phyloP scores from a whole-genome alignment of 1,140 invertebrate genomes.

The Penaeus indicus region DNA sequence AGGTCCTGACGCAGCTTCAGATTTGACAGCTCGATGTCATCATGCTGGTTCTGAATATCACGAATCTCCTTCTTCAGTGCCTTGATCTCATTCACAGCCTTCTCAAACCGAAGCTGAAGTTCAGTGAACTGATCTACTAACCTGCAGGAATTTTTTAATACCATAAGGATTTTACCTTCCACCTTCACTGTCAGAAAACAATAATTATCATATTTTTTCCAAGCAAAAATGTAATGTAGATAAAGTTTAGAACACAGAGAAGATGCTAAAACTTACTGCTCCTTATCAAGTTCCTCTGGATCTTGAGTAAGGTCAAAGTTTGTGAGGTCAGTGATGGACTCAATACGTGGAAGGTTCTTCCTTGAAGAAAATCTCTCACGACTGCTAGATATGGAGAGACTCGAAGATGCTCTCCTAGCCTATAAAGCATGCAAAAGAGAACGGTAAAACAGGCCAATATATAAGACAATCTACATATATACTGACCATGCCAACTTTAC shows the following conservation, averaged over 20 bases:
- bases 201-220: too few species aligned
- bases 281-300: constrained; percentile 81
- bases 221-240: neutral
- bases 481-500: neutral
- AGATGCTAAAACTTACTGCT: constrained; percentile 71
- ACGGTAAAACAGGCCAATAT: neutral
- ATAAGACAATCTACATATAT: neutral
- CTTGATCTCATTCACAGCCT: constrained; percentile 84
- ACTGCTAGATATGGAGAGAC: constrained; percentile 63
- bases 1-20: constrained; percentile 81
- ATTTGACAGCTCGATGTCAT: constrained; percentile 83
- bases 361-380: constrained; percentile 65
- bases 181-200: neutral
- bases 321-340: constrained; percentile 84
- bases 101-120: constrained; percentile 82
- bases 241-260: neutral
- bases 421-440: constrained; percentile 1
- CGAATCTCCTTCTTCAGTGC: constrained; percentile 85
- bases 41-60: constrained; percentile 84
- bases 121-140: constrained; percentile 85
- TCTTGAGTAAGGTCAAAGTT: constrained; percentile 84
- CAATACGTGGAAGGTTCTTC: constrained; percentile 68
- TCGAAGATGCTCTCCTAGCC: constrained; percentile 59
- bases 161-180: too few species aligned
- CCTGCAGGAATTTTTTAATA: constrained; percentile 69